Evolutionary conservation across 53 echinoderm and acorn worm species (phyloP), one percentile per base, ranked within the genome.

Genomic region (Holothuria scabra): DNA sequence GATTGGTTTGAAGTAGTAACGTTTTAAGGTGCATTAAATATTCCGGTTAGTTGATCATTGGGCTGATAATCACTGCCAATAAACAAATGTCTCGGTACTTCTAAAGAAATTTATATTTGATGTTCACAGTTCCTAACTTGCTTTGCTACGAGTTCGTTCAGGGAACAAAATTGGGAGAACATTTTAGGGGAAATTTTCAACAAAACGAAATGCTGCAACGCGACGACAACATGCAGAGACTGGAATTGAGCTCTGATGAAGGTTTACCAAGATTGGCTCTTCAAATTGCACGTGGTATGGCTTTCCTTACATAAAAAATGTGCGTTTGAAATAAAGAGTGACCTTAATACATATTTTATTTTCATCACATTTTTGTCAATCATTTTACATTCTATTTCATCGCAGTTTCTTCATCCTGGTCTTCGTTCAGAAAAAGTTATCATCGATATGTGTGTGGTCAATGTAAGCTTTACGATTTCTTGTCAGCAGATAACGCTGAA

Each of bases 391-490:
- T 67, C 11, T 28, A 0, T 11, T 28, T 4, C 28, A 35, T 69
- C 18, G 8, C 44, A 69, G 69, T 69, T 69, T 38, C 1, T 69
- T 8, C 37, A 37, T 22, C 69, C 69, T 22, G 69, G 69, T 69
- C 69, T 69, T 69, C 34, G 69, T 0, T 16, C 37, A 38, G 44
- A 69, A 22, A 69, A 69, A 14, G 69, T 69, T 0, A 20, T 69
- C 2, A 38, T 69, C 37, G 69, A n/a, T n/a, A 69, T 69, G 11
- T 23, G 11, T n/a, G 35, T 5, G 69, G 69, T 16, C 35, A 30
- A 13, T 69, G 69, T 44, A 69, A 69, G 19, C 30, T 69, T 2
- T 69, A 69, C 69, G 69, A 69, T n/a, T 69, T 69, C 21, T 34
- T 69, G 37, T 69, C 69, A 20, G 19, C 8, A 20, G 37, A 69